Base-by-base conservation (phyloP, 2,797 vertebrate genomes). In the Clamator glandarius region DNA sequence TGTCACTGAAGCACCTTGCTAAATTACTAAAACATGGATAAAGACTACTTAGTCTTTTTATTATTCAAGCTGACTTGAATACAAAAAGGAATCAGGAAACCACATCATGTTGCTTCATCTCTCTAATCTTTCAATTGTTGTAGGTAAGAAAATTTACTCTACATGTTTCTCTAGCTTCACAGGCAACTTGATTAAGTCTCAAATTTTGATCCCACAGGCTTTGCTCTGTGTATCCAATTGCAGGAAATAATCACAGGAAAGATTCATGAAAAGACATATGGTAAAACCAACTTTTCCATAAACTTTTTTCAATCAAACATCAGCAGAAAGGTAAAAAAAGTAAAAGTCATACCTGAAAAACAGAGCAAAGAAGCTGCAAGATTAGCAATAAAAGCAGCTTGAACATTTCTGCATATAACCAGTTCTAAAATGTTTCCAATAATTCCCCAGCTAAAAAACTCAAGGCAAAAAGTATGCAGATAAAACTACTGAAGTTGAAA, bases 161-260 rank as follows among this genome's bases (percentile, higher is more conserved):
- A 50, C 6, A 12, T 3, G 1, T 57, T 83, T 90, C 78, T 92
- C 9, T n/a, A 57, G 25, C 28, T 64, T 73, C 72, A 69, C 0
- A 62, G 70, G 44, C 31, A 89, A 64, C 28, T 72, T 4, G 7
- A 72, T 54, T 77, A 39, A 77, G 29, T 36, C 62, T 84, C 84
- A 44, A 20, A 72, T 81, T 89, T 77, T 84, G 63, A 81, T 57
- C 42, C 54, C 36, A 58, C 25, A 31, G 55, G 46, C 29, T 89
- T 69, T 84, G 50, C 74, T 83, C 63, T 26, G 79, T n/a, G 72
- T 88, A 81, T 92, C 48, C 39, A 63, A 46, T 8, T 92, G 74
- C 81, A 89, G 87, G 50, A 90, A 92, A 84, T 41, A 91, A 89
- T 68, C 21, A 80, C 7, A 68, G 21, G 62, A 90, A 89, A 90